Evolutionary conservation across 2,113 vertebrate genomes (phyloP), one percentile per base, ranked within the genome.

Genomic region (Polyodon spathula): DNA sequence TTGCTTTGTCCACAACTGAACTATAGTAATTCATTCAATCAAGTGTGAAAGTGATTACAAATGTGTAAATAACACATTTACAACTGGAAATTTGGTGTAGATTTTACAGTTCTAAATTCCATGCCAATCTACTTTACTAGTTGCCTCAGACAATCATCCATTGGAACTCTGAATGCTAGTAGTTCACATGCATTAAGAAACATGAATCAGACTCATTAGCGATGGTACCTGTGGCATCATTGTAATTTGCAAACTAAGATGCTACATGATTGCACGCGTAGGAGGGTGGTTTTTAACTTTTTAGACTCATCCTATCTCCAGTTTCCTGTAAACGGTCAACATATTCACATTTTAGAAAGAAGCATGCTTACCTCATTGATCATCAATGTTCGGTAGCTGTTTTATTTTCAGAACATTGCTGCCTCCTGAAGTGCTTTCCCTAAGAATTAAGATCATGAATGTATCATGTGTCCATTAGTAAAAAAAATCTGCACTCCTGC

Each of bases 381-480:
- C 5, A 15, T 14, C n/a, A n/a, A n/a, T 54, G 37, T 52, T 60
- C 5, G 37, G 8, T 54, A 27, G 41, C 48, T 58, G 60, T 56
- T 44, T 62, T 66, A n/a, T n/a, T n/a, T n/a, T 55, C 58, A 62
- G 65, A 55, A 44, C 60, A 58, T 37, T 15, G 40, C 65, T 63
- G 16, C 43, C 14, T 52, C 38, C 41, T 52, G 15, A n/a, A 5
- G 15, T 40, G 8, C 65, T 42, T 46, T 57, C 7, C 1, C 39
- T 11, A 5, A 12, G 7, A 44, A 37, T 27, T 40, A 37, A 37
- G 40, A 42, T 54, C 14, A 7, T 54, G 8, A 7, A 48, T 16
- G 44, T n/a, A 42, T 54, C 64, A 53, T 53, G 54, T 61, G 54
- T 52, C 41, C 46, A 50, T 60, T 56, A 42, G 53, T 50, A 50